A percentile compares a stretch with the other conserved stretches of the same genome.
phyloP scores from a whole-genome alignment of 2,113 vertebrate genomes.

The Donacobius atricapilla region DNA sequence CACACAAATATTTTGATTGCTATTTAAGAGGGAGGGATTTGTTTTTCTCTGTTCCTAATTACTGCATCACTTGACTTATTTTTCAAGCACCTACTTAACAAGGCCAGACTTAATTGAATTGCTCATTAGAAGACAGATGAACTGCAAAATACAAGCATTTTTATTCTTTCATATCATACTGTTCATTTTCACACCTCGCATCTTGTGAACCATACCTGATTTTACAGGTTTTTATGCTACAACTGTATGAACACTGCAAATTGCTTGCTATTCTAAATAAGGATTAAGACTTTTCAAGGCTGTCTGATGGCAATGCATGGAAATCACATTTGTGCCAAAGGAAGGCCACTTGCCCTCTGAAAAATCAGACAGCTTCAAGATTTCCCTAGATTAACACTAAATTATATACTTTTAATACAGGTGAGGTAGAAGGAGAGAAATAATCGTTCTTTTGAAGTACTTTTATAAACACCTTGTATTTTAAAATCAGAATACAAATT shows the following conservation, averaged over 20 bases:
- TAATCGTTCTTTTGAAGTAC: neutral
- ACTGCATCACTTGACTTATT: conserved; percentile 39
- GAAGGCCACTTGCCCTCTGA: neutral
- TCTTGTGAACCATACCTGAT: neutral
- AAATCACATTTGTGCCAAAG: neutral
- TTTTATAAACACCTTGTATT: neutral
- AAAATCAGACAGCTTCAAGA: neutral
- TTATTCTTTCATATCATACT: conserved; percentile 2
- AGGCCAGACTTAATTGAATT: conserved; percentile 58
- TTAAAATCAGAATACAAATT: neutral
- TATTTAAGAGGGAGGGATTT: conserved; percentile 1
- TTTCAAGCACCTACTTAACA: conserved; percentile 44
- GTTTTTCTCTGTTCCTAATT: conserved; percentile 19
- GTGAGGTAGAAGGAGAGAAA: neutral
- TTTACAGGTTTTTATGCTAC: neutral
- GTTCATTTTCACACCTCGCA: conserved; percentile 16
- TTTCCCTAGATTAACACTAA: neutral
- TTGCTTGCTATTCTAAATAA: neutral
- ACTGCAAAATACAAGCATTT: conserved; percentile 9
- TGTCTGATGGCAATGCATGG: neutral
- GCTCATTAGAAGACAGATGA: conserved; percentile 43
- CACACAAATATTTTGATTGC: conserved; percentile 46
- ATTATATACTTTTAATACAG: neutral
- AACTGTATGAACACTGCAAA: neutral
- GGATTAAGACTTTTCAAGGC: neutral